Evolutionary conservation across 2,888 invertebrate species (phyloP).

Genomic region (Ommatoiulus sabulosus): DNA sequence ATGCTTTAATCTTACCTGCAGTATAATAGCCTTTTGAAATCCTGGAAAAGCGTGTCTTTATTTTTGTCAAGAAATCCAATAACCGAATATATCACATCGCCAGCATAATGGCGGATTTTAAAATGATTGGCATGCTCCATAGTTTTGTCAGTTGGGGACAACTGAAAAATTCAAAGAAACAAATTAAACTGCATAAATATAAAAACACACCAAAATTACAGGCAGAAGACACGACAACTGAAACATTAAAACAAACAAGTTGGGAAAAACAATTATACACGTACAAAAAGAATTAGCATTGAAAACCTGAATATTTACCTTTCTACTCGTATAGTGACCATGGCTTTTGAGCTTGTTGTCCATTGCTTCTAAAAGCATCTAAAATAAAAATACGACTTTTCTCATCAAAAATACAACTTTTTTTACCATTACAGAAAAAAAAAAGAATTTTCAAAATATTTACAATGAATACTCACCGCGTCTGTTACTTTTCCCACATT

Average conservation of each 20-base stretch:
- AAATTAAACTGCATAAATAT: neutral
- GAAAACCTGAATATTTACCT: constrained; percentile 70
- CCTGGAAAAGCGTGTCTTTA: constrained; percentile 95
- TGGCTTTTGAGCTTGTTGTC: constrained; percentile 87
- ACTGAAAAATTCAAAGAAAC: constrained; percentile 62
- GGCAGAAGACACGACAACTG: too few relatives aligned
- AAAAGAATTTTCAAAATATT: neutral
- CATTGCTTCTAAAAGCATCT: constrained; percentile 92
- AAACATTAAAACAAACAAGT: too few relatives aligned
- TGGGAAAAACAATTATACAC: neutral
- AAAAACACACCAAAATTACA: too few relatives aligned
- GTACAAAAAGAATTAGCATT: neutral
- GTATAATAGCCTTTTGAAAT: constrained; percentile 92
- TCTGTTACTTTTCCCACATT: constrained; percentile 92
- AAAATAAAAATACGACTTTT: constrained; percentile 59
- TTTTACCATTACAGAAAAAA: constrained; percentile 3
- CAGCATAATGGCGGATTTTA: constrained; percentile 88
- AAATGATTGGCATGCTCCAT: constrained; percentile 69
- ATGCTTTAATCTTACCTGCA: constrained; percentile 69
- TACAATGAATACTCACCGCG: constrained; percentile 65
- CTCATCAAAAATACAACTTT: neutral
- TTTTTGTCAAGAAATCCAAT: constrained; percentile 97
- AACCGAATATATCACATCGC: constrained; percentile 92
- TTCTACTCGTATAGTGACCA: constrained; percentile 85
- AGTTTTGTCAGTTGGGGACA: constrained; percentile 69